phyloP scores from a whole-genome alignment of 2,888 invertebrate species.

The Nycteola revayana region DNA sequence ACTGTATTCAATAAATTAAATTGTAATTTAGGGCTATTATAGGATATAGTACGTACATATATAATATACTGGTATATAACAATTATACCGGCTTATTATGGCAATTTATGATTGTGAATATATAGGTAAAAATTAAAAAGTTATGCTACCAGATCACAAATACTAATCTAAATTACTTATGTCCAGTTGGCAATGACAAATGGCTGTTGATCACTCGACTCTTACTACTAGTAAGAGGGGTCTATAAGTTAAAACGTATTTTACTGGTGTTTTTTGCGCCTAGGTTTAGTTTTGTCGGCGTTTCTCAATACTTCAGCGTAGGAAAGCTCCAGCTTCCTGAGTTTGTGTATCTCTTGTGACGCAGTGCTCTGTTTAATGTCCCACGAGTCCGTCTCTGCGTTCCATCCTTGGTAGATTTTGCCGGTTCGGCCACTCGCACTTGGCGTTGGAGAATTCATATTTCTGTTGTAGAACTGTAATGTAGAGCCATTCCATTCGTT shows the following conservation, averaged over 20 bases:
- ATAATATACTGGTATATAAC: constrained; percentile 46
- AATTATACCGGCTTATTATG: constrained; percentile 68
- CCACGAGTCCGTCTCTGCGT: constrained; percentile 73
- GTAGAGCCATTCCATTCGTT: constrained; percentile 87
- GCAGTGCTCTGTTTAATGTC: constrained; percentile 85
- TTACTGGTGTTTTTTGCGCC: constrained; percentile 80
- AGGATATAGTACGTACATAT: constrained; percentile 40
- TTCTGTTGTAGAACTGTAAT: constrained; percentile 85
- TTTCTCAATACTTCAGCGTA: constrained; percentile 92
- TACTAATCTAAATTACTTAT: constrained; percentile 68
- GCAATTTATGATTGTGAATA: constrained; percentile 73
- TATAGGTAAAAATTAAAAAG: constrained; percentile 68
- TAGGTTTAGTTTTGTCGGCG: constrained; percentile 81
- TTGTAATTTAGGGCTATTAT: constrained; percentile 37
- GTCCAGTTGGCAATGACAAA: constrained; percentile 80
- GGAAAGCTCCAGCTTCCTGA: constrained; percentile 90
- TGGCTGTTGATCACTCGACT: constrained; percentile 75
- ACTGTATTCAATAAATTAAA: constrained; percentile 48
- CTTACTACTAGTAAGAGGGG: constrained; percentile 65
- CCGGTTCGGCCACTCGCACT: constrained; percentile 75
- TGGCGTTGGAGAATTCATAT: constrained; percentile 82
- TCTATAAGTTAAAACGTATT: constrained; percentile 54
- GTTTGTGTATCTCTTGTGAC: constrained; percentile 90
- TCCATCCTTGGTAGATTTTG: constrained; percentile 76
- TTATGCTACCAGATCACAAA: constrained; percentile 80